Evolutionary conservation across 2,113 vertebrate species (phyloP), one percentile per base, ranked within the genome.

Genomic region (Aythya baeri): DNA sequence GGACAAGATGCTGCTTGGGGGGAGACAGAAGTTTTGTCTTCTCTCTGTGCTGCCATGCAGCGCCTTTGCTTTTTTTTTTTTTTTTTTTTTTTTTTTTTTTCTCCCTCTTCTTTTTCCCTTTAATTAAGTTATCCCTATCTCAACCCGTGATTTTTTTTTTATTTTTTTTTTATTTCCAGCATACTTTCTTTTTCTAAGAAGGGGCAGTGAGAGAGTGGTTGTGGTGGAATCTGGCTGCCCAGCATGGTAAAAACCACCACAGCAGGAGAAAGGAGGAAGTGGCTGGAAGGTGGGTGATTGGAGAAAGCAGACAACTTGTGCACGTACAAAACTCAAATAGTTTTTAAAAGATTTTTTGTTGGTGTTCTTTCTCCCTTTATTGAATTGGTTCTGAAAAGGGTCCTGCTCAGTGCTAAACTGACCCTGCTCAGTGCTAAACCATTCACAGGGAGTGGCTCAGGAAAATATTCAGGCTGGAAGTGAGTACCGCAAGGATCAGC

Each of bases 371-470:
- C 25, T 25, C 20, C 16, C 36, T n/a, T 78, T 49, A 43, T 23
- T 23, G 7, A 21, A 43, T 41, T 38, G 32, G 9, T 91, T 85
- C 73, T 67, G 41, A 41, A 34, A 67, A 72, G 29, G 46, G 20
- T 52, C 46, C 27, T 12, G 38, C 7, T 4, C 44, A 61, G 36
- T 36, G 36, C 36, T 36, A 36, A 4, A 6, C 17, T 36, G 61
- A 23, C 20, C 44, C 59, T 43, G 29, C 73, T n/a, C 71, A 27
- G 20, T 31, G 46, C 68, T 86, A 49, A 72, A 29, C 63, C 8
- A 2, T 26, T 58, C 57, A 25, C 2, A 2, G n/a, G 44, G 34
- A 70, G 44, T 0, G 66, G 50, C 78, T 76, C 0, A 2, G 70
- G 44, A 44, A 23, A 17, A 18, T 9, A 8, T 3, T 62, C 5